Base-by-base conservation (phyloP, 2,888 invertebrate species). In the Entomobrya multifasciata region DNA sequence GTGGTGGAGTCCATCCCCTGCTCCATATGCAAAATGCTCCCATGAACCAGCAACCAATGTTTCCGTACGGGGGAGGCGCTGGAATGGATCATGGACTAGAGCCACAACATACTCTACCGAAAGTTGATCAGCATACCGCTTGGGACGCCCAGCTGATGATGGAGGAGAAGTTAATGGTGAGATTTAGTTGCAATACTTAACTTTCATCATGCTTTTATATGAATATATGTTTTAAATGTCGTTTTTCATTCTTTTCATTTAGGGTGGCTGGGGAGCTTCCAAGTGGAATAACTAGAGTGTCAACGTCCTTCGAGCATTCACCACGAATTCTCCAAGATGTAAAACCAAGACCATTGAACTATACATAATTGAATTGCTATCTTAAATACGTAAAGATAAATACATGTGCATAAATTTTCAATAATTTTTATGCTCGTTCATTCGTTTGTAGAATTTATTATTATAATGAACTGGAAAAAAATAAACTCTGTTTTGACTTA, bases 1-100 rank as follows among this genome's bases (percentile, higher is more conserved):
- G 89, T 41, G 87, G 86, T 15, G 82, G 60, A 11, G 82, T 88
- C 15, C 86, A 88, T 30, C 91, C 90, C 0, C 79, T 89, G 49
- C 78, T 90, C 79, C 89, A 89, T 27, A 84, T 90, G 88, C 88
- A 89, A 65, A 89, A 89, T 84, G 49, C 88, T 17, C 89, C 84
- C 17, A 57, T 80, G 36, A 86, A 80, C 20, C 90, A 88, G 36
- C 91, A 88, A 30, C 88, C 88, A 8, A 81, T 82, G 60, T 85
- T 74, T 25, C 88, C 90, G 70, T 91, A 89, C 79, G 90, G 90
- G 17, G 88, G 87, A 65, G 87, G 88, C 15, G 41, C 20, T 41
- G 65, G 80, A 27, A 78, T 90, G 41, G 87, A 89, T 41, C 90
- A 90, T 30, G 52, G 88, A 62, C 86, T 89, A 4, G 88, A 89